Evolutionary conservation across 1,140 invertebrate species (phyloP), one percentile per base, ranked within the genome.

Genomic region (Aradophagus sp.): DNA sequence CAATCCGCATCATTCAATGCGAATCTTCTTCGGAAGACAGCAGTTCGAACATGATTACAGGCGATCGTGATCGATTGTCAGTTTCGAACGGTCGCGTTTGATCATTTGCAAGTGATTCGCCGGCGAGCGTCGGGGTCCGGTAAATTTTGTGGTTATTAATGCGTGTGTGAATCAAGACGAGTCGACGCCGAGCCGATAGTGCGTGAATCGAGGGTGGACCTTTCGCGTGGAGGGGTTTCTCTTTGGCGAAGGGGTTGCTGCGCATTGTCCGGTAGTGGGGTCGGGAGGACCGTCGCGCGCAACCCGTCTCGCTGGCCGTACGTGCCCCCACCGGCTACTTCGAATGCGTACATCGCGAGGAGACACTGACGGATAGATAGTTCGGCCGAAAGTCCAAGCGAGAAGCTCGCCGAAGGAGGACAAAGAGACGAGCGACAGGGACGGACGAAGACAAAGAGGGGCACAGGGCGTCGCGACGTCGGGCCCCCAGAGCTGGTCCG

Each of bases 401-500:
- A 53, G 53, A 59, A 27, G 39, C 39, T 17, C 31, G 15, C n/a
- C n/a, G 17, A 20, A 14, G 2, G 35, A 19, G 39, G 42, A 42
- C 31, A 38, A 42, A 58, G 44, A 52, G 34, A 32, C 27, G 34
- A 5, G 52, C 35, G 63, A 63, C 6, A 35, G 15, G 32, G 52
- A 48, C 34, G 20, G 16, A 38, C 19, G 10, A 14, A 44, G 44
- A 69, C 55, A 36, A 35, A 69, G 59, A 53, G 56, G 36, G 76
- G 62, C 52, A 68, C 71, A 77, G 75, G 78, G 78, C 76, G 76
- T 78, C 75, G 73, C 78, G 77, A 80, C 77, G 77, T 77, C 76
- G 66, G 78, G 77, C 73, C 77, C 73, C 75, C 71, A 77, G 76
- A 77, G 76, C 76, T 78, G 77, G 76, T 78, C 75, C 77, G 77